Evolutionary conservation across 1,140 invertebrate species (phyloP), one percentile per base, ranked within the genome.

Genomic region (Epicauta chinensis): DNA sequence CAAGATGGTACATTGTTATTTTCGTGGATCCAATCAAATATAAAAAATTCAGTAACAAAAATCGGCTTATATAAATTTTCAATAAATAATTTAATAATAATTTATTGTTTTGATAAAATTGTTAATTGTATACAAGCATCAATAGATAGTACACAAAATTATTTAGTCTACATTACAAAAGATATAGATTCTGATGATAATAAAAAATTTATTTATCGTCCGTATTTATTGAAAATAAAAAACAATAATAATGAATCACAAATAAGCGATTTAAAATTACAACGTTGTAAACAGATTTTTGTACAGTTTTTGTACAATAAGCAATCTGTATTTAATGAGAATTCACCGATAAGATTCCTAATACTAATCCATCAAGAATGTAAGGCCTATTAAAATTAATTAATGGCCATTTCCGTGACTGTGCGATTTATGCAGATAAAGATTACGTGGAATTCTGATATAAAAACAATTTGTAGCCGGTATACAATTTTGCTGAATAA

Each of bases 351-450:
- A 46, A 84, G 86, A 64, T 81, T 89, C 58, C 63, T 89, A 14
- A 68, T 89, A 7, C 74, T 89, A n/a, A 82, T 84, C 35, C 87
- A 89, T 74, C 78, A 86, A 62, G 83, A 89, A 73, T 82, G 86
- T 87, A 77, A 79, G 82, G 75, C 60, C 40, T 31, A 31, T 43
- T 17, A 32, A 15, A 7, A 6, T n/a, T n/a, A n/a, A 12, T 34
- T 34, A 2, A 12, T n/a, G n/a, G n/a, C n/a, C n/a, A n/a, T n/a
- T n/a, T n/a, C n/a, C n/a, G n/a, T n/a, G n/a, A n/a, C n/a, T n/a
- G n/a, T n/a, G n/a, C n/a, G n/a, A n/a, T n/a, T n/a, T n/a, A n/a
- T n/a, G n/a, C n/a, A n/a, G n/a, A 17, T 12, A 23, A 34, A 16
- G 12, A 42, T 4, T n/a, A 15, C 31, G 6, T n/a, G n/a, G n/a